Percentiles rank a stretch among this genome's conserved stretches.
phyloP scores from a whole-genome alignment of 2,888 invertebrate species.

The Pterostichus madidus region DNA sequence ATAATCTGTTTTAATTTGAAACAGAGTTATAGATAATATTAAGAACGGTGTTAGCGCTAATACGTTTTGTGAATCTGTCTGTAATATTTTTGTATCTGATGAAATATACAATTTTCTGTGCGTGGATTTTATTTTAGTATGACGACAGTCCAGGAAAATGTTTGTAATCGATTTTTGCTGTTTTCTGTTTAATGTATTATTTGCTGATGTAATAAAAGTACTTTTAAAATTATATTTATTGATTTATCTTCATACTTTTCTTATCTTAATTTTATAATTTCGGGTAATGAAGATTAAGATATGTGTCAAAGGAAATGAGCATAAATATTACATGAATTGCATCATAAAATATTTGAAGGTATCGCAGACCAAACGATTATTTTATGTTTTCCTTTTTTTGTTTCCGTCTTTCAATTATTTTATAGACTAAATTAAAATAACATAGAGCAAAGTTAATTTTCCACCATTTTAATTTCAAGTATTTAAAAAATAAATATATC shows the following conservation, averaged over 20 bases:
- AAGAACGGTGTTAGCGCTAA: too few species aligned
- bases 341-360: not conserved
- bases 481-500: too few species aligned
- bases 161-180: not conserved
- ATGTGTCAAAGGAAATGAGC: constrained; percentile 10
- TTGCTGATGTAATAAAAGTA: constrained; percentile 31
- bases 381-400: not conserved
- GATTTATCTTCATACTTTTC: not conserved
- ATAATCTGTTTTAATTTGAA: too few species aligned
- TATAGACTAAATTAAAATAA: too few species aligned
- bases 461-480: too few species aligned
- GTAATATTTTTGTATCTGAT: too few species aligned
- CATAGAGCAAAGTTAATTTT: too few species aligned
- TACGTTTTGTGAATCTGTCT: too few species aligned
- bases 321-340: not conserved
- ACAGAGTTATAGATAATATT: too few species aligned
- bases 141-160: not conserved
- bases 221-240: constrained; percentile 26
- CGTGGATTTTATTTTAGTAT: not conserved
- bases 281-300: constrained; percentile 1
- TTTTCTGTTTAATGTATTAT: constrained; percentile 1
- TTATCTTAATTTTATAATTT: constrained; percentile 21
- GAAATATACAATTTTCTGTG: not conserved
- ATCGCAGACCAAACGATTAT: not conserved
- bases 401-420: too few species aligned